Base-by-base conservation (phyloP, 2,113 vertebrate species). In the Calidris pygmaea region DNA sequence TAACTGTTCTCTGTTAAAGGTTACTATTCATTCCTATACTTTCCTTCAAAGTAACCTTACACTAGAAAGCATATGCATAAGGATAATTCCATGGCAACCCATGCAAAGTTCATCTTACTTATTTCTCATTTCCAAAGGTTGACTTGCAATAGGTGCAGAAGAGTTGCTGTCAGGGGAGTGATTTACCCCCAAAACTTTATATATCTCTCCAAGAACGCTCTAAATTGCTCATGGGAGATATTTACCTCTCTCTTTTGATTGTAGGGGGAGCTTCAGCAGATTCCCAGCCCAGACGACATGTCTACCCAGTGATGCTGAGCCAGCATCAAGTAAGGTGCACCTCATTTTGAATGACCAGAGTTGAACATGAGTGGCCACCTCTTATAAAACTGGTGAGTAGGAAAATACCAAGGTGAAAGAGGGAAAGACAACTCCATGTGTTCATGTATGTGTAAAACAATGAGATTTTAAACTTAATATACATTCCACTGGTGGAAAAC, bases 261-360 rank as follows among this genome's bases (percentile, higher is more conserved):
- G 18, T 4, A 85, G 41, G 7, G 27, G 29, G n/a, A 88, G 20
- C 15, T 63, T 88, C 65, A 80, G n/a, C 23, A 73, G 29, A 35
- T 83, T 12, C 37, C 29, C n/a, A 34, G 32, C 32, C 2, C 1
- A 12, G 14, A 8, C 5, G 3, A 41, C 20, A 14, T 14, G 2
- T 73, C 7, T 45, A 5, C 15, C 10, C 18, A 24, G 32, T 4
- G 50, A 34, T 19, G 20, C 47, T 47, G 15, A 75, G 17, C 15
- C 32, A 63, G 11, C 24, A 60, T 3, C 7, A 53, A 50, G 7
- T 45, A 70, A 76, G 24, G 3, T 34, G 15, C 2, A 24, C 6
- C 39, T 79, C 14, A 32, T 41, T 85, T 75, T 82, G 29, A 79
- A 48, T 12, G 5, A 52, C 15, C 30, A 81, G 52, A 66, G 58